Base-by-base conservation (phyloP, 1,140 invertebrate species). In the Listronotus bonariensis region DNA sequence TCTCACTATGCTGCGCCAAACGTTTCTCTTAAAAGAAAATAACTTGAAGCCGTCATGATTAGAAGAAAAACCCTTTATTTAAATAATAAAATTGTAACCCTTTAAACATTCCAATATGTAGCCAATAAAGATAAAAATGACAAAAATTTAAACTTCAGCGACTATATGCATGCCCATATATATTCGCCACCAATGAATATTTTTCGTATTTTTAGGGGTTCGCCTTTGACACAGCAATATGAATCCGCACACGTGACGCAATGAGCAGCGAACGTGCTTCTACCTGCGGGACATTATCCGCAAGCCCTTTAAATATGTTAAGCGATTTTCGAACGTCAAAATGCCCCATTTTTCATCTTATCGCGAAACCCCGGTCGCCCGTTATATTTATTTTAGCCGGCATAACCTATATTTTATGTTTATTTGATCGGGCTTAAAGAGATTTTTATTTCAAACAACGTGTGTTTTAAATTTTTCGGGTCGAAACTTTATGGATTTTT, bases 191-290 rank as follows among this genome's bases (percentile, higher is more conserved):
- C 46, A 42, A 60, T 60, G 57, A 60, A 60, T 60, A 60, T 60
- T 60, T 60, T 51, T 58, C 57, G 32, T 51, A 31, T 64, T 20
- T 64, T 64, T 54, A 34, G 15, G 38, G 52, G 17, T 54, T 63
- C 31, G 43, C 38, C n/a, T 51, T 58, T 58, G 64, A 66, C 56
- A 36, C 18, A 46, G 31, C 60, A 57, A 40, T 59, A 68, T 68
- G 67, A 64, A 68, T 68, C 45, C 38, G 41, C 45, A 63, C 60
- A 64, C 67, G 67, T 68, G 67, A 68, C 46, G 60, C 67, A 68
- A 68, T 68, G 67, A 68, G 67, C 40, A 18, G 41, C 46, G 55
- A 63, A 68, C 67, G 67, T 68, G 67, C 55, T 41, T 68, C 59
- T 18, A 62, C 60, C 60, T 53, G 53, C 26, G 26, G 18, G 18